Conservation (phyloP, 1,140 invertebrate genomes). For the Drosophila micromelanica region DNA sequence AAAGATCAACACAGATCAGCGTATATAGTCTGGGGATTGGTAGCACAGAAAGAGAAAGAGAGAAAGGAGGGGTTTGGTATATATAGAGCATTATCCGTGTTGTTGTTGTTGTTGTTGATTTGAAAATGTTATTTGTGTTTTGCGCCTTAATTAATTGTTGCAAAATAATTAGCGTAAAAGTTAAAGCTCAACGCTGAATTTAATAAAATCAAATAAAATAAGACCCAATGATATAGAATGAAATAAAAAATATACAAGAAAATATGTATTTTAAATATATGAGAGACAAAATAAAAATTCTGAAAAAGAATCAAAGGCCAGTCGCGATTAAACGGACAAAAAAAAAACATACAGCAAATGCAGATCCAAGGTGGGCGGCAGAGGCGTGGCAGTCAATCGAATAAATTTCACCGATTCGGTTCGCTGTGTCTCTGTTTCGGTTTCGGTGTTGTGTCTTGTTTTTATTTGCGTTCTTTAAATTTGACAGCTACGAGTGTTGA, state of each 20-base stretch:
- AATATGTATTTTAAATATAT: background rate
- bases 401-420: constrained; percentile 4
- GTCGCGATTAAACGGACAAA: background rate
- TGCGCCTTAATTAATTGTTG: constrained; percentile 75
- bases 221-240: background rate
- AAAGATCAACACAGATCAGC: constrained; percentile 75
- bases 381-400: background rate
- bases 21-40: constrained; percentile 43
- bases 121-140: constrained; percentile 64
- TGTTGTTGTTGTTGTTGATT: constrained; percentile 29
- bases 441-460: constrained; percentile 11
- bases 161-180: constrained; percentile 79
- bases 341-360: background rate
- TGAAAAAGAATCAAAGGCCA: background rate
- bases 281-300: background rate
- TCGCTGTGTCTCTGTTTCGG: background rate
- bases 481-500: constrained; percentile 80
- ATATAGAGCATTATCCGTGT: constrained; percentile 6
- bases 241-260: background rate
- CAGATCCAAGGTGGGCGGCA: background rate
- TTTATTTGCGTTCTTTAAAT: constrained; percentile 37
- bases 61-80: constrained; percentile 2
- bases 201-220: constrained; percentile 64
- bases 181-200: constrained; percentile 68
- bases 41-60: background rate